Conservation (phyloP, 1,140 invertebrate genomes). For the Oncopodura yosiiana region DNA sequence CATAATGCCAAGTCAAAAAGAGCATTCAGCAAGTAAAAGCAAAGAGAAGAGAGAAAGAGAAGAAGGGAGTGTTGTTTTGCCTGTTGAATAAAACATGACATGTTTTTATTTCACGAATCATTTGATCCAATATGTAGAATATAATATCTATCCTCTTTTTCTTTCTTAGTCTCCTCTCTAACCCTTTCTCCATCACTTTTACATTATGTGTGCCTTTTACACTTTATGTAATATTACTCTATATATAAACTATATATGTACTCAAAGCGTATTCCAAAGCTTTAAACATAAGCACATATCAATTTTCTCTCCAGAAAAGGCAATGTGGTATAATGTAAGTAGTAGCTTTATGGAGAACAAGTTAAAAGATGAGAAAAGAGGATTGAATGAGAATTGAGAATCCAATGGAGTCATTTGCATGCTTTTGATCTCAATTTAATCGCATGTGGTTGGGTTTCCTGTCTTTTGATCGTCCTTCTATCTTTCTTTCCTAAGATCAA, state of each 20-base stretch:
- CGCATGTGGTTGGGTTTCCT: conserved; percentile 31
- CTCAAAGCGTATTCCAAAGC: too few species aligned
- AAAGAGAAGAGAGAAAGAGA: background rate
- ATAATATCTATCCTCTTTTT: background rate
- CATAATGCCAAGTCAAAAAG: background rate
- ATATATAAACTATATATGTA: too few species aligned
- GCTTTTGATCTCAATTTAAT: conserved; percentile 36
- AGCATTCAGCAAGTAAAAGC: background rate
- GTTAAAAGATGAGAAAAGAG: background rate
- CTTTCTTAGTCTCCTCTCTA: background rate
- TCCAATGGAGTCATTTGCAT: conserved; percentile 34
- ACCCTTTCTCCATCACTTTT: background rate
- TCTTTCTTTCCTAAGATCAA: conserved; percentile 9
- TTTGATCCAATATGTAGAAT: conserved; percentile 17
- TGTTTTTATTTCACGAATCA: conserved; percentile 36
- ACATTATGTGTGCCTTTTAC: too few species aligned
- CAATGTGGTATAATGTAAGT: too few species aligned
- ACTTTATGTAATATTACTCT: too few species aligned
- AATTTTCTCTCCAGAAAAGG: too few species aligned
- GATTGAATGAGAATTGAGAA: background rate
- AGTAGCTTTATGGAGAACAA: background rate
- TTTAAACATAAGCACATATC: too few species aligned
- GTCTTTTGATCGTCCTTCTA: conserved; percentile 8
- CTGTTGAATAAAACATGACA: conserved; percentile 34
- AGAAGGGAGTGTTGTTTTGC: too few species aligned